Evolutionary conservation across 2,888 invertebrate species (phyloP), one percentile per base, ranked within the genome.

Genomic region (Cephus pulcher): DNA sequence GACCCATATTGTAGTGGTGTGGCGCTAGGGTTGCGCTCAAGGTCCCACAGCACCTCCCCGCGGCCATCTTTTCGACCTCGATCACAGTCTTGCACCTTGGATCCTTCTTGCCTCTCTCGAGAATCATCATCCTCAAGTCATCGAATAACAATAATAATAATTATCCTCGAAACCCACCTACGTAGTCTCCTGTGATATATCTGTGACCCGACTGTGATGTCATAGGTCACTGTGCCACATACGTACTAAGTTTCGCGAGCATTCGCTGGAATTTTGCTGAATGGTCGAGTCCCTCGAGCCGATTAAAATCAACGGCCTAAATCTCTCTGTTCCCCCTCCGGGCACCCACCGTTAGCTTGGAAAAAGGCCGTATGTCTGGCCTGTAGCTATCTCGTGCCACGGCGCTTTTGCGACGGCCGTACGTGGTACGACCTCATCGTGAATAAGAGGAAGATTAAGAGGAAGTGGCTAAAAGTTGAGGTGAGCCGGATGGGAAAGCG

Each of bases 241-340:
- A 56, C 56, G 23, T 56, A 56, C 56, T 0, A 23, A 56, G 56
- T 56, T 56, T 23, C 23, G 23, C 56, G 56, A 23, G 56, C 56
- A 56, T 56, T 56, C 23, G 56, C 56, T 56, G 56, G 56, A 56
- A 56, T 56, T 56, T 23, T 56, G 56, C 56, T 56, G 56, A 56
- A 56, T 56, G 56, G 56, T 56, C 56, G 56, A 56, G 56, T 56
- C 56, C 56, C 56, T 56, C 56, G 56, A 56, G 56, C 56, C 86
- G 89, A 88, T 91, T 89, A 87, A 87, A 90, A 91, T 91, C 90
- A 85, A 84, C 90, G 90, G 90, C 89, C 90, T 84, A 90, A 89
- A 91, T 90, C 90, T 89, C 81, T 77, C 80, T 78, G 81, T 4
- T 15, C 15, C 40, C 40, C 40, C 40, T 15, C 37, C 37, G 15